Conservation (phyloP, 2,113 vertebrate species). For the Leptodactylus fuscus region DNA sequence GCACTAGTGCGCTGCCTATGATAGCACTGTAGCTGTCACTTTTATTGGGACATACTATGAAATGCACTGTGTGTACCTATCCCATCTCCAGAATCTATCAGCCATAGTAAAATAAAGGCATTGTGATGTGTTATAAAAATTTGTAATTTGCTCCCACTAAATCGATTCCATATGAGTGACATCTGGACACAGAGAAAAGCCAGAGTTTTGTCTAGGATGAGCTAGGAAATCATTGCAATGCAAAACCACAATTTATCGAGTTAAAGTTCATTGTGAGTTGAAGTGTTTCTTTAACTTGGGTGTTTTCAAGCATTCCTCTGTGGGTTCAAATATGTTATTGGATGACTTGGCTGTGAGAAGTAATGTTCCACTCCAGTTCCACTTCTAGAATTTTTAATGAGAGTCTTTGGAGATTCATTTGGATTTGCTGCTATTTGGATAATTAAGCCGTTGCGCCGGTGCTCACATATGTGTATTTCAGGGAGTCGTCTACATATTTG, state of each 20-base stretch:
- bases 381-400: neutral
- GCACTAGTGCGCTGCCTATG: neutral
- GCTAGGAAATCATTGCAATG: neutral
- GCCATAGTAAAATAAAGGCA: neutral
- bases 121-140: neutral
- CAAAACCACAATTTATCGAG: neutral
- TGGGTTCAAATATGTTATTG: neutral
- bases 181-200: neutral
- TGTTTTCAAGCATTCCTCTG: conserved; percentile 6
- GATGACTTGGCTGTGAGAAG: conserved; percentile 3
- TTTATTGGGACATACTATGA: neutral
- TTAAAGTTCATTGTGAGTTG: conserved; percentile 19
- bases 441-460: neutral
- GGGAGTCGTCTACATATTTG: no score
- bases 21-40: neutral
- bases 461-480: neutral
- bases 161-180: neutral
- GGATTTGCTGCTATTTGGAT: neutral
- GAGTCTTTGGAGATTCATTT: neutral
- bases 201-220: neutral
- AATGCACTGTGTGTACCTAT: neutral
- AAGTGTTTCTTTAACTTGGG: neutral
- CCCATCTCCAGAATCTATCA: neutral
- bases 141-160: neutral
- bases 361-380: neutral